Evolutionary conservation across 2,797 vertebrate species (phyloP).

Genomic region (Poecilia velifera): DNA sequence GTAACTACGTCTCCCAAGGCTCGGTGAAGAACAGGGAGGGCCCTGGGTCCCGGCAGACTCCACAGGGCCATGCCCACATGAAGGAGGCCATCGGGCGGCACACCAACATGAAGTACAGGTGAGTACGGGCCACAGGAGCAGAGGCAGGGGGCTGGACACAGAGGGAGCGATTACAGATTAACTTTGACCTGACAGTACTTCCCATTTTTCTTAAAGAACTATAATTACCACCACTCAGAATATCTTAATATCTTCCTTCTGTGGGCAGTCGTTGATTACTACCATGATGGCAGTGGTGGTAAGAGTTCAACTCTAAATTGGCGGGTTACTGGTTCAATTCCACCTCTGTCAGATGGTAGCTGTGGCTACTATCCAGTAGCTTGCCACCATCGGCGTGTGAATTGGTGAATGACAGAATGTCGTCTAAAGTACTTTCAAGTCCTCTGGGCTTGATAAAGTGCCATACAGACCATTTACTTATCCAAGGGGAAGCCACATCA

Average conservation of each 20-base stretch:
- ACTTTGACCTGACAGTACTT: neutral
- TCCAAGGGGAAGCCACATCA: neutral
- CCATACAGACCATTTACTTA: neutral
- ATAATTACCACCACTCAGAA: neutral
- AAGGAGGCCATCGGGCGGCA: slow-evolving; percentile 84
- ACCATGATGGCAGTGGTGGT: no score
- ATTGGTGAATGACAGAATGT: no score
- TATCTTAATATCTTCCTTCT: neutral
- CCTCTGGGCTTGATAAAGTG: no score
- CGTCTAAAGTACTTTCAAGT: no score
- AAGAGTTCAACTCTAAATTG: no score
- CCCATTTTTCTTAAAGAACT: neutral
- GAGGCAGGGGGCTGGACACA: neutral
- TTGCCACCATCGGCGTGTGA: no score
- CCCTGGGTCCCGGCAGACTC: slow-evolving; percentile 65
- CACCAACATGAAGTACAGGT: slow-evolving; percentile 86
- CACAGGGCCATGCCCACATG: slow-evolving; percentile 84
- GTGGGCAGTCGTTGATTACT: neutral
- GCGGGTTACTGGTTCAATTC: no score
- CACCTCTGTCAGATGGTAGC: no score
- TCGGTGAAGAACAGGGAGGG: slow-evolving; percentile 78
- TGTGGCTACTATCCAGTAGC: no score
- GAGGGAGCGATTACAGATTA: neutral
- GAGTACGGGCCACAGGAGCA: slow-evolving; percentile 54
- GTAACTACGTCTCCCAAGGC: slow-evolving; percentile 77